Percentiles rank a stretch among this genome's conserved stretches.
These are phyloP conservation scores for Nothobranchius kuhntae DNA, from an alignment of 2,113 vertebrate genomes.

Conservation along the genomic window DNA sequence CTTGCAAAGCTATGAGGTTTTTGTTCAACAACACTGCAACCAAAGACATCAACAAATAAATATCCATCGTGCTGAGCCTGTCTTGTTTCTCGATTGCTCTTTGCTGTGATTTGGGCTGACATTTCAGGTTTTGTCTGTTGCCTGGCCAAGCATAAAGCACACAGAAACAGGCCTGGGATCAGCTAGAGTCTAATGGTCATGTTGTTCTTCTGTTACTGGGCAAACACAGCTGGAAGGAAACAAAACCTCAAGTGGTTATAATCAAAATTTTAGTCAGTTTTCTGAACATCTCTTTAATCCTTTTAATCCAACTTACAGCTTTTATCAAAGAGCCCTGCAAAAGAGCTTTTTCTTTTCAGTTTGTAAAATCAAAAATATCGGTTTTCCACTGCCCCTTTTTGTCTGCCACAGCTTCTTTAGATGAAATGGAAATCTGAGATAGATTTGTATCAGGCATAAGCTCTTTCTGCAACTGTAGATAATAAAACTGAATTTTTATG, in stretches of 20 bases:
- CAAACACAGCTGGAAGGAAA: slow-evolving; percentile 41
- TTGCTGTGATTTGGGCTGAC: slow-evolving; percentile 36
- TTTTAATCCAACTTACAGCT: slow-evolving; percentile 6
- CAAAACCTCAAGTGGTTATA: slow-evolving; percentile 13
- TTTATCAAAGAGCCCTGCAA: not conserved
- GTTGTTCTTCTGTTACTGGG: slow-evolving; percentile 20
- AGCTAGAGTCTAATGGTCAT: slow-evolving; percentile 37
- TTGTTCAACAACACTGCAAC: slow-evolving; percentile 7
- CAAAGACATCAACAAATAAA: slow-evolving; percentile 18
- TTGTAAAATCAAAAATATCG: not conserved
- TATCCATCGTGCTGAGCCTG: slow-evolving; percentile 13
- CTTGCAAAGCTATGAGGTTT: not conserved
- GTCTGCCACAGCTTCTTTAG: slow-evolving; percentile 5
- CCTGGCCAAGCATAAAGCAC: slow-evolving; percentile 53
- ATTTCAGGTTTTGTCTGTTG: slow-evolving; percentile 57
- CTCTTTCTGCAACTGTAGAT: slow-evolving; percentile 7
- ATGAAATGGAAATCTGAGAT: not conserved
- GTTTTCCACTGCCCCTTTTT: slow-evolving; percentile 11
- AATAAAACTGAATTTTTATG: slow-evolving; percentile 25
- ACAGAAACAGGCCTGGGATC: slow-evolving; percentile 42
- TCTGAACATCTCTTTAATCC: slow-evolving; percentile 8
- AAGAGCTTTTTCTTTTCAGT: not conserved
- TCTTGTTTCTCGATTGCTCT: slow-evolving; percentile 8
- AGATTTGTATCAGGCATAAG: slow-evolving; percentile 12
- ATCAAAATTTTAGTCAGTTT: slow-evolving; percentile 8